phyloP scores from a whole-genome alignment of 2,113 vertebrate species.

The Sylvietta virens region DNA sequence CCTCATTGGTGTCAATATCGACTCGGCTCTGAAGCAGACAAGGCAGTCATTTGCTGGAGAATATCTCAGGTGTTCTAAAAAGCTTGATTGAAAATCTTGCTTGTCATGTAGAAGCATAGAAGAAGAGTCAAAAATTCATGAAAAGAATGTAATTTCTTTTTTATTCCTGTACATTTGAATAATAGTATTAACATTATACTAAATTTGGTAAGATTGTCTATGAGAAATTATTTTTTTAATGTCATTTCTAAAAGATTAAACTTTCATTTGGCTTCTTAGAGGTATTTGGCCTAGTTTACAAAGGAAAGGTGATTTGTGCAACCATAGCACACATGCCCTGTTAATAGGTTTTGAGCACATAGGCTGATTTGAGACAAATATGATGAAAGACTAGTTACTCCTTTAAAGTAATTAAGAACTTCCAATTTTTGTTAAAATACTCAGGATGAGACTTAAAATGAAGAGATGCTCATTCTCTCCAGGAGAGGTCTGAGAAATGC shows the following conservation, averaged over 20 bases:
- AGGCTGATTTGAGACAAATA: not conserved
- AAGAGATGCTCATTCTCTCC: not conserved
- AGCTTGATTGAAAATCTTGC: not conserved
- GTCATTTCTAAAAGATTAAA: not conserved
- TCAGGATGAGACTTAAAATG: not conserved
- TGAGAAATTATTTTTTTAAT: not conserved
- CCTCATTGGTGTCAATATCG: not conserved
- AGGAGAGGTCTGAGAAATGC: not conserved
- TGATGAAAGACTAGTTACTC: not conserved
- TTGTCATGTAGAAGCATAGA: not conserved
- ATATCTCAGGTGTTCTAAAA: not conserved
- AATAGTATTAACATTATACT: not conserved
- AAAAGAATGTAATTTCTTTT: not conserved
- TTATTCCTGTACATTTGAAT: not conserved
- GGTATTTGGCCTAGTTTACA: not conserved
- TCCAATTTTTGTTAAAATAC: not conserved
- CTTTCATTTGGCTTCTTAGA: not conserved
- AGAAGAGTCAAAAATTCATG: not conserved
- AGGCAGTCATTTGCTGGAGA: not conserved
- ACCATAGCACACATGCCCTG: not conserved
- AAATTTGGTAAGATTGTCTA: not conserved
- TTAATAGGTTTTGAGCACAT: not conserved
- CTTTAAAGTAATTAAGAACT: not conserved
- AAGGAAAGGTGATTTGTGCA: not conserved
- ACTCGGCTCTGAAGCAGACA: not conserved